A percentile compares a stretch with the other conserved stretches of the same genome.
Conservation (phyloP, 1,140 invertebrate genomes). For the Eumeta japonica region DNA sequence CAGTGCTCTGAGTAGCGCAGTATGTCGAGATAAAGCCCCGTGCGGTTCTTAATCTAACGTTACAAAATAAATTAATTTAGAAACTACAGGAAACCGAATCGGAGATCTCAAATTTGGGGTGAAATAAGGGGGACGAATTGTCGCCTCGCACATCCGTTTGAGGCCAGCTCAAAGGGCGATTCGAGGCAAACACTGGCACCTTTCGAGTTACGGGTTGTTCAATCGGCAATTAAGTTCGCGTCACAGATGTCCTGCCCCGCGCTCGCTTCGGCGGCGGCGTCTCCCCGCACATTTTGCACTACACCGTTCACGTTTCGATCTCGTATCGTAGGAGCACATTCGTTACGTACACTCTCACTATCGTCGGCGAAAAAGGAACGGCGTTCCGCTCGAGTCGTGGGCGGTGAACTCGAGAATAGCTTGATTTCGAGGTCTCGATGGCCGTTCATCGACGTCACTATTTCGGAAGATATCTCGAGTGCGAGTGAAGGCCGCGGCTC, state of each 20-base stretch:
- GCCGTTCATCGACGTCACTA: slow-evolving; percentile 74
- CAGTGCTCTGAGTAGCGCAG: too few species aligned
- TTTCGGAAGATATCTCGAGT: slow-evolving; percentile 74
- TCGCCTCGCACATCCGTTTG: slow-evolving; percentile 48
- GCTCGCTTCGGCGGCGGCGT: slow-evolving; percentile 29
- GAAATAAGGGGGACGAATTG: slow-evolving; percentile 40
- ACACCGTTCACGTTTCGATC: slow-evolving; percentile 44
- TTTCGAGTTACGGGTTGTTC: too few species aligned
- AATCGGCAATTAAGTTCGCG: too few species aligned
- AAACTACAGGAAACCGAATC: slow-evolving; percentile 55
- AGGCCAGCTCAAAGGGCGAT: slow-evolving; percentile 53
- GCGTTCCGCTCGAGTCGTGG: slow-evolving; percentile 33
- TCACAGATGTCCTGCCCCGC: too few species aligned
- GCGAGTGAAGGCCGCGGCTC: slow-evolving; percentile 38
- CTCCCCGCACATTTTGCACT: slow-evolving; percentile 35
- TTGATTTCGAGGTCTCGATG: slow-evolving; percentile 77
- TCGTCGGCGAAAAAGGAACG: slow-evolving; percentile 47
- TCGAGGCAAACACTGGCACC: too few species aligned
- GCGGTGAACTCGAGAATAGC: slow-evolving; percentile 65
- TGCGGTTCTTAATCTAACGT: slow-evolving; percentile 45
- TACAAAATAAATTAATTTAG: slow-evolving; percentile 56
- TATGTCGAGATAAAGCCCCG: slow-evolving; percentile 47
- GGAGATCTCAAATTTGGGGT: slow-evolving; percentile 50
- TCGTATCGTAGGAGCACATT: slow-evolving; percentile 31
- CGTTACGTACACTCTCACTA: slow-evolving; percentile 50